A percentile compares a stretch with the other conserved stretches of the same genome.
phyloP scores from a whole-genome alignment of 2,113 vertebrate genomes.

The Beaufortia kweichowensis region DNA sequence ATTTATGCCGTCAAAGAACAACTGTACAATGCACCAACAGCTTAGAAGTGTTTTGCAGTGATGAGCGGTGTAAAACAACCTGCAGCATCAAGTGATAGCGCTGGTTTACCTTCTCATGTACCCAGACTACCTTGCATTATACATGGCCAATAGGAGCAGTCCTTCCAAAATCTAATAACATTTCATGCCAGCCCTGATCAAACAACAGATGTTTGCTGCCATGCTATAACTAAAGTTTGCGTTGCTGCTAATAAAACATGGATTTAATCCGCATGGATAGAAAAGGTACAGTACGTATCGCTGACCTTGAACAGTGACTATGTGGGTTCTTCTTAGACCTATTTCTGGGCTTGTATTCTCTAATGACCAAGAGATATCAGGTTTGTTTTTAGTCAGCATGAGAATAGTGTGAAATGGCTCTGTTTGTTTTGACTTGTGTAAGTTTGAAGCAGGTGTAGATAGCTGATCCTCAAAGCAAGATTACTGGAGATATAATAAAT shows the following conservation, averaged over 20 bases:
- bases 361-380: conserved; percentile 47
- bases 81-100: conserved; percentile 45
- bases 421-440: no score
- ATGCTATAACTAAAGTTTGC: background rate
- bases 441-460: background rate
- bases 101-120: conserved; percentile 52
- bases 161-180: conserved; percentile 24
- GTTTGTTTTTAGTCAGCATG: conserved; percentile 21
- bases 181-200: background rate
- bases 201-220: background rate
- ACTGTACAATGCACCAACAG: conserved; percentile 35
- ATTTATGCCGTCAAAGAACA: conserved; percentile 46
- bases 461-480: background rate
- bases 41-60: conserved; percentile 35
- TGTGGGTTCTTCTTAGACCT: conserved; percentile 46
- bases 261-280: conserved; percentile 7
- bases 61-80: conserved; percentile 51
- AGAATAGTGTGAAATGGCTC: conserved; percentile 18
- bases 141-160: conserved; percentile 28
- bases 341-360: conserved; percentile 56
- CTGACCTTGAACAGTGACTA: conserved; percentile 50
- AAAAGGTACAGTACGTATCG: conserved; percentile 27
- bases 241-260: background rate
- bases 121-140: conserved; percentile 50
- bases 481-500: background rate